These are phyloP conservation scores for Acronicta psi DNA, from an alignment of 2,888 invertebrate species.

Conservation along the genomic window DNA sequence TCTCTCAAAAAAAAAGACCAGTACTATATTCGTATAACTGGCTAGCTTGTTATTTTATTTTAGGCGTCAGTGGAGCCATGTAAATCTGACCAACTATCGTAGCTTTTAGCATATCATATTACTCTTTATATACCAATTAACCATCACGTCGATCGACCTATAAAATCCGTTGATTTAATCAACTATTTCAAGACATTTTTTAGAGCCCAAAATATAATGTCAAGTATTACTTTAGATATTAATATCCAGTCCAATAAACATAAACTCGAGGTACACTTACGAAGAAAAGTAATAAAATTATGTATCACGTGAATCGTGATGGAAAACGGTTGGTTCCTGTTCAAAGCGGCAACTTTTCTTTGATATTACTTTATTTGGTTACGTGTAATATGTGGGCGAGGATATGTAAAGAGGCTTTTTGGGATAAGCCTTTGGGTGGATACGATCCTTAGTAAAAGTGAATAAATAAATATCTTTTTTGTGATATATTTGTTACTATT, in stretches of 20 bases:
- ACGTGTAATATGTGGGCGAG: conserved; percentile 64
- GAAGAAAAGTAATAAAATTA: conserved; percentile 73
- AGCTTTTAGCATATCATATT: neutral
- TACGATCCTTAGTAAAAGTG: conserved; percentile 59
- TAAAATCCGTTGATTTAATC: conserved; percentile 28
- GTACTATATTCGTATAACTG: too few species aligned
- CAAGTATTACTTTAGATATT: conserved; percentile 57
- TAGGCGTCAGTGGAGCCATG: conserved; percentile 5
- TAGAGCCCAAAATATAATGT: conserved; percentile 30
- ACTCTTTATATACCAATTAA: too few species aligned
- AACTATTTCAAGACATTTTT: conserved; percentile 7
- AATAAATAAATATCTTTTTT: conserved; percentile 58
- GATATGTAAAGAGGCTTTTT: conserved; percentile 69
- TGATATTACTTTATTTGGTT: conserved; percentile 78
- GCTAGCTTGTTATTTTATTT: neutral
- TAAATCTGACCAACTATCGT: conserved; percentile 7
- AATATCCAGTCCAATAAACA: conserved; percentile 65
- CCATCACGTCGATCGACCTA: conserved; percentile 2
- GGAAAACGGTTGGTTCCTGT: conserved; percentile 60
- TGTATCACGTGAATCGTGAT: conserved; percentile 66
- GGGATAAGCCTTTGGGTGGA: conserved; percentile 59
- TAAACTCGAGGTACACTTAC: conserved; percentile 51
- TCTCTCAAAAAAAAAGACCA: too few species aligned
- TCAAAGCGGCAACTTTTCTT: conserved; percentile 71
- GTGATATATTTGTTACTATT: conserved; percentile 47